Evolutionary conservation across 2,797 vertebrate genomes (phyloP).

Genomic region (Callimico goeldii): DNA sequence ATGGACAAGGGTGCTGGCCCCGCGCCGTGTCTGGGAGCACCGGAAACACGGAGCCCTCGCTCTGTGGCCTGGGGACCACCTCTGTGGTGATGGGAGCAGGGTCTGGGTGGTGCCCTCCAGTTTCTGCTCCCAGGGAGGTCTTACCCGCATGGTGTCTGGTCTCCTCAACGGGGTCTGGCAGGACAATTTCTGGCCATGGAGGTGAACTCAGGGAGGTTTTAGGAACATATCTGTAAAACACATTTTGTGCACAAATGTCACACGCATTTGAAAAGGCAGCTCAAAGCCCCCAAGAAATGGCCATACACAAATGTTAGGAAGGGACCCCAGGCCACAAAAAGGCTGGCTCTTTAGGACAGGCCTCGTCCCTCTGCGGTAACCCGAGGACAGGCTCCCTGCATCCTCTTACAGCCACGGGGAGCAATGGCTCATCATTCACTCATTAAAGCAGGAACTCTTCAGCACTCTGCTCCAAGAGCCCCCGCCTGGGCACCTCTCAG

Average conservation of each 20-base stretch:
- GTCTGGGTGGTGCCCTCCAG: fast-evolving
- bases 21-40: fast-evolving
- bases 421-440: fast-evolving
- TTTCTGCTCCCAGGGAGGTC: neutral
- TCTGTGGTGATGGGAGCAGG: no score
- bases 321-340: neutral
- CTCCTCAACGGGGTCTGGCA: conserved; percentile 84
- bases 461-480: neutral
- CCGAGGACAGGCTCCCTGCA: neutral
- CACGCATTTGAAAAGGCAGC: neutral
- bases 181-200: conserved; percentile 88
- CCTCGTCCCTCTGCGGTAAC: neutral
- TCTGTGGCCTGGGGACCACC: fast-evolving
- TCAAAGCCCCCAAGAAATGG: neutral
- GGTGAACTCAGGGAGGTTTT: conserved; percentile 91
- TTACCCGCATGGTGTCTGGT: conserved; percentile 85
- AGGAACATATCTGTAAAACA: conserved; percentile 84
- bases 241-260: fast-evolving
- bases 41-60: fast-evolving
- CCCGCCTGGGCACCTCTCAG: neutral
- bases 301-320: no score
- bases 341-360: neutral
- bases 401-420: neutral
- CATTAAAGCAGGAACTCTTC: fast-evolving
- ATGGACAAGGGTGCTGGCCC: fast-evolving